Conservation (phyloP, 2,797 vertebrate species). For the Numenius phaeopus region DNA sequence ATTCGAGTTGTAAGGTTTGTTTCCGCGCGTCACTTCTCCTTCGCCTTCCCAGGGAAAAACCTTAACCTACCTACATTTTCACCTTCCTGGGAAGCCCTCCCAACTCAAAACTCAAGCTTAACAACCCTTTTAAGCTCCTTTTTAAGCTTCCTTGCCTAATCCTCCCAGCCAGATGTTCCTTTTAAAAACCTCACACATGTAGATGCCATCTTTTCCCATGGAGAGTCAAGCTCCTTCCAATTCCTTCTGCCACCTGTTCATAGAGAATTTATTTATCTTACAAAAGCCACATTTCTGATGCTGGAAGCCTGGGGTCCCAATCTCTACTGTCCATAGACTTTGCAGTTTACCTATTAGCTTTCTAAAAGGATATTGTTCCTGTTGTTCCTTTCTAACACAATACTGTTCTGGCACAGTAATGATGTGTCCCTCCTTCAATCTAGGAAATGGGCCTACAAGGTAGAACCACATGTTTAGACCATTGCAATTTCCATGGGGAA, state of each 20-base stretch:
- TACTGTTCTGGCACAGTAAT: neutral
- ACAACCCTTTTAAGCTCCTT: neutral
- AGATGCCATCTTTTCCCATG: neutral
- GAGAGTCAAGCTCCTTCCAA: neutral
- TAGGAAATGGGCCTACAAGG: neutral
- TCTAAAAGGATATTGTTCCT: neutral
- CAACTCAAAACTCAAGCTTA: neutral
- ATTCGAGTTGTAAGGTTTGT: too few relatives aligned
- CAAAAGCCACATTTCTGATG: neutral
- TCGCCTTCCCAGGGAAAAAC: neutral
- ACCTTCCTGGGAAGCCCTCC: neutral
- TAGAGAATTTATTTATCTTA: neutral
- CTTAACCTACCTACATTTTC: neutral
- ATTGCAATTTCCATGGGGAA: neutral
- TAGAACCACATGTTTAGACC: neutral
- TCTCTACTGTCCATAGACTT: neutral
- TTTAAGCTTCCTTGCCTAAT: slow-evolving; percentile 14
- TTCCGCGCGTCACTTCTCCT: too few relatives aligned
- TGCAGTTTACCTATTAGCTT: neutral
- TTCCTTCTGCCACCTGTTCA: neutral
- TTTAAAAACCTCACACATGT: neutral
- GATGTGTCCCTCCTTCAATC: neutral
- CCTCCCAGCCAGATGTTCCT: neutral
- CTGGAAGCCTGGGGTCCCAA: neutral
- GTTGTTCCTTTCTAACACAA: neutral